A percentile compares a stretch with the other conserved stretches of the same genome.
Evolutionary conservation across 2,888 invertebrate genomes (phyloP).

Genomic region (Nemoura dubitans): DNA sequence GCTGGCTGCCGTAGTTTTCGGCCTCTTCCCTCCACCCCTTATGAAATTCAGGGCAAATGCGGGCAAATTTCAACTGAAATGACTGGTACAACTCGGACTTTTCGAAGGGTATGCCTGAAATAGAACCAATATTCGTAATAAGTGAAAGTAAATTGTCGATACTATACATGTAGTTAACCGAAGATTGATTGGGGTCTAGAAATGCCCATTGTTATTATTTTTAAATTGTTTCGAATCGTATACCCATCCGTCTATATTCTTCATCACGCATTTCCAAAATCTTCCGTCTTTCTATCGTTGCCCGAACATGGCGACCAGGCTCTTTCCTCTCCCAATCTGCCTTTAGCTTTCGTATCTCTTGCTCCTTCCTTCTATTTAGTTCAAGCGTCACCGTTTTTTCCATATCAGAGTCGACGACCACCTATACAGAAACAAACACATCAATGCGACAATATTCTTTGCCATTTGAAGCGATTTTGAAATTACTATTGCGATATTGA

Average conservation of each 20-base stretch:
- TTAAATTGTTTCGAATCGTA: too few species aligned
- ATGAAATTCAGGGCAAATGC: too few species aligned
- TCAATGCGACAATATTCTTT: too few species aligned
- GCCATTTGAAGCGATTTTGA: neutral
- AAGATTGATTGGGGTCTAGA: too few species aligned
- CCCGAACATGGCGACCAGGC: neutral
- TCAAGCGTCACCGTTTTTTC: neutral
- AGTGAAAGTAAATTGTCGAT: too few species aligned
- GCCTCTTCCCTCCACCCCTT: neutral
- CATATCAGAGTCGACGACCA: neutral
- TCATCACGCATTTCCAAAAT: neutral
- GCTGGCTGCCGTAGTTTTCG: neutral
- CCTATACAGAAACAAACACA: neutral
- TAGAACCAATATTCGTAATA: too few species aligned
- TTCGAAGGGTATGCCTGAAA: too few species aligned
- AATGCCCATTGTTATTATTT: too few species aligned
- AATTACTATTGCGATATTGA: neutral
- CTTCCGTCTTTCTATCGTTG: neutral
- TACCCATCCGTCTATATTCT: neutral
- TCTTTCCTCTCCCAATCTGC: neutral
- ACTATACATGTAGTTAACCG: too few species aligned
- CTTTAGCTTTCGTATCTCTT: neutral
- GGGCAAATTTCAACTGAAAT: too few species aligned
- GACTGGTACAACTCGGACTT: too few species aligned
- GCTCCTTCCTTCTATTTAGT: neutral